Evolutionary conservation across 92 coral and sea anemone species (phyloP), one percentile per base, ranked within the genome.

Genomic region (Heliopora coerulea): DNA sequence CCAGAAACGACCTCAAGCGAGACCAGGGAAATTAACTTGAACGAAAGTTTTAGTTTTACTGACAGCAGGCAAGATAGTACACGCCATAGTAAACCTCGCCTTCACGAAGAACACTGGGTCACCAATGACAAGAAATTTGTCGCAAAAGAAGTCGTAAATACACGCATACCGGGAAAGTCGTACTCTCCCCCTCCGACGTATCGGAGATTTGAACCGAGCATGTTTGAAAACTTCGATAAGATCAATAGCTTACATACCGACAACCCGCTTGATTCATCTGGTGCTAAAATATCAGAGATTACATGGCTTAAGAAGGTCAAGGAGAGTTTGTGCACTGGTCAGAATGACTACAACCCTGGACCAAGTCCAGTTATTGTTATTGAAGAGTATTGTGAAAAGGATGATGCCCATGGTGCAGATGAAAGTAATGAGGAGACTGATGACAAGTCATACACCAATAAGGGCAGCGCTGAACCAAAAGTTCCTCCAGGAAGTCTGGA

Each of bases 361-460:
- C 89, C 82, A n/a, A 83, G 90, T 23, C 98, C 98, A 0, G 76
- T 93, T 12, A 93, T 93, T 5, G 97, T 93, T 21, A 87, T 93
- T 28, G 96, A 90, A 68, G 97, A 93, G 48, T 93, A 86, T 79
- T 74, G 82, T 41, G 87, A 83, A 0, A 73, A 34, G 17, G 56
- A 48, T 17, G 68, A 17, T 25, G 18, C 19, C 13, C 39, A 35
- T 34, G 70, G 28, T 5, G 82, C 37, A n/a, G 68, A 48, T 42
- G 74, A 44, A 3, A n/a, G n/a, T n/a, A n/a, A n/a, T n/a, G n/a
- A n/a, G n/a, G 78, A 80, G 20, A 62, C 66, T 49, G 78, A 20
- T 17, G 34, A 86, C 14, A 59, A 56, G 10, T 24, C 65, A 41
- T 49, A 27, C 10, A 54, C 26, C 12, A 39, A 49, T 54, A 44